Evolutionary conservation across 92 coral and sea anemone species (phyloP), one percentile per base, ranked within the genome.

Genomic region (Paramuricea clavata): DNA sequence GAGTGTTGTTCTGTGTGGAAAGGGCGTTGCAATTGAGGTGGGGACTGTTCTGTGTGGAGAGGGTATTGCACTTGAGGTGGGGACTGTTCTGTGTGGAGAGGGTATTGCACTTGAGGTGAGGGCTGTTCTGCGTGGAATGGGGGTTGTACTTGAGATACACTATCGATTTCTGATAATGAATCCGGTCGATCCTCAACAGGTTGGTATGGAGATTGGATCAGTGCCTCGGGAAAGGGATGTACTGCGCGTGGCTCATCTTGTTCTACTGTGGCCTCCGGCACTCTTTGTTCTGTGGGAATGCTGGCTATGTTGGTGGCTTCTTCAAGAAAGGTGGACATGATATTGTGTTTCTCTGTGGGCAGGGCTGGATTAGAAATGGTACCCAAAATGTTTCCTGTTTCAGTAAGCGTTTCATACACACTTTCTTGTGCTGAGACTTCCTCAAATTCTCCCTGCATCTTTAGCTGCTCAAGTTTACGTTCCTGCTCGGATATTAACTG

Each of bases 341-440:
- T 9, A 39, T 41, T 28, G 31, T 35, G 50, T 26, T 41, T 23
- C 31, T 72, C 78, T 39, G 47, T 72, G 11, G 78, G 60, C 13
- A 74, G 57, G 60, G 57, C 8, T 27, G 17, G 35, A 31, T n/a
- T 65, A 0, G 21, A 8, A 44, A 30, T 43, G 2, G 81, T 25
- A 10, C 13, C 39, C 15, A n/a, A n/a, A n/a, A n/a, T n/a, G n/a
- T n/a, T n/a, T n/a, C n/a, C n/a, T n/a, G n/a, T n/a, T n/a, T 74
- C 60, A 23, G 43, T 49, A n/a, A 81, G 87, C 21, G 69, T 74
- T 44, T 88, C 69, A 39, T 82, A 82, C 54, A 74, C 59, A 11
- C 79, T 86, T 43, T 88, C 91, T 61, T 82, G 83, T 21, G 84
- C 87, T 41, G 64, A 31, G 22, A 82, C 76, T 64, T 88, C 91